A percentile compares a stretch with the other conserved stretches of the same genome.
Conservation (phyloP, 35 echinoderm and acorn worm species). For the Amphiura filiformis region DNA sequence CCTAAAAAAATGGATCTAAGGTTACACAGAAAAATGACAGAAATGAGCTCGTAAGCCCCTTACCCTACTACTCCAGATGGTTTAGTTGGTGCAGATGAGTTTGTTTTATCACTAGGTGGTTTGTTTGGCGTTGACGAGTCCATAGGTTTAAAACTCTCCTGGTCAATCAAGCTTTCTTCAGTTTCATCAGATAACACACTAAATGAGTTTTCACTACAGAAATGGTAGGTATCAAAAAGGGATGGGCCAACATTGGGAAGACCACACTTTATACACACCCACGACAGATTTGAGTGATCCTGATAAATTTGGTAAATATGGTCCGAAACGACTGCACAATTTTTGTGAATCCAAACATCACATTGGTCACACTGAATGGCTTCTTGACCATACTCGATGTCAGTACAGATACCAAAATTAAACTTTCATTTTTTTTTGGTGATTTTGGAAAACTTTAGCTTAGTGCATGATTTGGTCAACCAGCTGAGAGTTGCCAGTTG, state of each 20-base stretch:
- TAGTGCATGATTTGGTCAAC: no score
- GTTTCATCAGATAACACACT: background rate
- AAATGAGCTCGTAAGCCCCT: no score
- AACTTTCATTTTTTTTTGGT: no score
- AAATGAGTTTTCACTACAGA: background rate
- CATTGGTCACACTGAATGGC: no score
- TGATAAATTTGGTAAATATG: background rate
- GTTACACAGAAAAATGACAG: no score
- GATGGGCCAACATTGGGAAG: background rate
- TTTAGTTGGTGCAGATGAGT: background rate
- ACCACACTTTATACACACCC: slow-evolving; percentile 7
- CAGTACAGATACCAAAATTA: no score
- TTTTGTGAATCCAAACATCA: slow-evolving; percentile 15
- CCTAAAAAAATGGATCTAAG: no score
- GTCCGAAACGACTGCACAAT: slow-evolving; percentile 15
- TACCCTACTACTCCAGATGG: background rate
- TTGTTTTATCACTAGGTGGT: background rate
- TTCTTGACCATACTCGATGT: background rate
- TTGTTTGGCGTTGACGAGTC: slow-evolving; percentile 10
- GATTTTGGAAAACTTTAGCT: no score
- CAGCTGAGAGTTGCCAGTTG: no score
- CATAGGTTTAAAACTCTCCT: background rate
- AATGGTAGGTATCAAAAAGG: background rate
- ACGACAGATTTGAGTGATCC: background rate
- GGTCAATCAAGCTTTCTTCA: background rate